phyloP scores from a whole-genome alignment of 1,140 invertebrate genomes.

The Lasaia peninsularis region DNA sequence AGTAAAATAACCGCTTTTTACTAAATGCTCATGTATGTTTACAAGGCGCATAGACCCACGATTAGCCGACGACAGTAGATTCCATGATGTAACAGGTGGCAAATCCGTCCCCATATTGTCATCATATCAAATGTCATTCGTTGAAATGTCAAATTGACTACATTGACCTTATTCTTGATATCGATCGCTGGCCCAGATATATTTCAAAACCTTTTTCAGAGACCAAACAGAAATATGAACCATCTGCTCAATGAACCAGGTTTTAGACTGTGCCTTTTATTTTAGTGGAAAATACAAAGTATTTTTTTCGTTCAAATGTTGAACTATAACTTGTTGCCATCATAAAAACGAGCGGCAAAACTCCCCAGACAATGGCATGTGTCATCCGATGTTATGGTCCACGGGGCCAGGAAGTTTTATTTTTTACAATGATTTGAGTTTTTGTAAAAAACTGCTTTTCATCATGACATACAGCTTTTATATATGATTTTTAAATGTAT shows the following conservation, averaged over 20 bases:
- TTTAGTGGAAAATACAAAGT: slow-evolving; percentile 39
- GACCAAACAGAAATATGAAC: slow-evolving; percentile 22
- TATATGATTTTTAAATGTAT: too few species aligned
- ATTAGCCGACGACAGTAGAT: too few species aligned
- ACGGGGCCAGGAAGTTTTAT: too few species aligned
- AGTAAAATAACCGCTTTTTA: too few species aligned
- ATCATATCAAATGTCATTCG: too few species aligned
- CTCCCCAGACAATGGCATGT: slow-evolving; percentile 61
- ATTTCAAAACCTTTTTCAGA: slow-evolving; percentile 32
- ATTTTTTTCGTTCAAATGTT: slow-evolving; percentile 41
- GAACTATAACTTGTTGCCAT: slow-evolving; percentile 66
- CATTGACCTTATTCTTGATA: neutral
- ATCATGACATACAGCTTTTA: too few species aligned
- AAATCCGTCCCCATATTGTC: too few species aligned
- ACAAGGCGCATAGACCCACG: too few species aligned
- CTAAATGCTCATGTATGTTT: too few species aligned
- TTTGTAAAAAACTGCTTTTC: too few species aligned
- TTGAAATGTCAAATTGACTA: slow-evolving; percentile 2
- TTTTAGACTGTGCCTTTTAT: slow-evolving; percentile 35
- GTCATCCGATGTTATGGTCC: slow-evolving; percentile 55
- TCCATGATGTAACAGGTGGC: too few species aligned
- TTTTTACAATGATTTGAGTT: too few species aligned
- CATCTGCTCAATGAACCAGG: slow-evolving; percentile 41
- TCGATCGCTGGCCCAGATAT: slow-evolving; percentile 7
- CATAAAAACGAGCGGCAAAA: slow-evolving; percentile 56